Evolutionary conservation across 2,797 vertebrate species (phyloP).

Genomic region (Tenualosa thibaudeaui): DNA sequence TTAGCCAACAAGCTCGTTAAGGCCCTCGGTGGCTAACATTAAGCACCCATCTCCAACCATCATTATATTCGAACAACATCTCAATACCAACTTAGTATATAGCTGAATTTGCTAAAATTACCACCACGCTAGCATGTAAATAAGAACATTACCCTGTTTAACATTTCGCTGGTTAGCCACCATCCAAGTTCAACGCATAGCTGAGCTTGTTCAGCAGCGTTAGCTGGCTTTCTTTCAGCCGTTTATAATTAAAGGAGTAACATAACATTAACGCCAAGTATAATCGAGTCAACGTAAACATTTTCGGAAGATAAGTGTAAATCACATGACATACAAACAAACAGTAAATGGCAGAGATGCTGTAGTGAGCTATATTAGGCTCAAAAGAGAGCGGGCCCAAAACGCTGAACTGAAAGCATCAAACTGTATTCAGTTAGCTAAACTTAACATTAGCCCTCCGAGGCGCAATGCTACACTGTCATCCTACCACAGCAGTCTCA

Average conservation of each 20-base stretch:
- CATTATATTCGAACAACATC: background rate
- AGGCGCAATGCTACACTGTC: conserved; percentile 42
- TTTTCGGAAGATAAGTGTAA: background rate
- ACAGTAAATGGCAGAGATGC: background rate
- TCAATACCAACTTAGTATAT: background rate
- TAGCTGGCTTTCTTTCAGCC: background rate
- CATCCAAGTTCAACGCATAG: conserved; percentile 7
- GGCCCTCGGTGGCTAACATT: background rate
- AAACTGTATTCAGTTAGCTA: conserved; percentile 14
- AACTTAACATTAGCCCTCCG: background rate
- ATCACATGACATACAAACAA: background rate
- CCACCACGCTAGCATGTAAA: conserved; percentile 1
- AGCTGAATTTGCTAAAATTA: background rate
- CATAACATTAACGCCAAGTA: background rate
- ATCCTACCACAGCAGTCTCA: conserved; percentile 20
- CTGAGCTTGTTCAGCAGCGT: conserved; percentile 12
- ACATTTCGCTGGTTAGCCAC: background rate
- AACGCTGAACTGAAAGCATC: background rate
- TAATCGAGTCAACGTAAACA: background rate
- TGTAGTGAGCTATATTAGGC: background rate
- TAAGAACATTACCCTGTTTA: background rate
- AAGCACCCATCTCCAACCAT: background rate
- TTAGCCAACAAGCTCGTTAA: conserved; percentile 1
- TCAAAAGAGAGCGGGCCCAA: conserved; percentile 30
- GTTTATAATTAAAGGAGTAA: background rate